Conservation (phyloP, 2,113 vertebrate genomes). For the Neoarius graeffei region DNA sequence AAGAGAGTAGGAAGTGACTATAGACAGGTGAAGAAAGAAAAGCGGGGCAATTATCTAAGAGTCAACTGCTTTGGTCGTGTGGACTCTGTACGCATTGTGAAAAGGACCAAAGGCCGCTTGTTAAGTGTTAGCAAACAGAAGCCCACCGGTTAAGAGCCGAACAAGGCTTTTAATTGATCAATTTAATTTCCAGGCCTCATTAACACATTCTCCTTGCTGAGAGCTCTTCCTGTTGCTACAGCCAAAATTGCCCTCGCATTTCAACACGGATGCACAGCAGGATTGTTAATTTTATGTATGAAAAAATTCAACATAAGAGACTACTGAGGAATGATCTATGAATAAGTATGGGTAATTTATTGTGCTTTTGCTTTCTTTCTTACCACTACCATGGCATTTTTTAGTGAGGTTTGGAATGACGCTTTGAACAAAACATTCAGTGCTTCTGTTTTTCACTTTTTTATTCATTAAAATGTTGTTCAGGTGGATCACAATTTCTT, state of each 20-base stretch:
- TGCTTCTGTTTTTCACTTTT: neutral
- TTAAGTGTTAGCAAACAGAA: conserved; percentile 65
- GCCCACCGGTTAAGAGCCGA: conserved; percentile 63
- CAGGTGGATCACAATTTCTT: neutral
- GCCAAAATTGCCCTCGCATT: conserved; percentile 66
- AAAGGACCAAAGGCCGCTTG: conserved; percentile 65
- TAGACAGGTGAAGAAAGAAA: conserved; percentile 53
- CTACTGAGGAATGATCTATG: neutral
- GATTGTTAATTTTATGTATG: conserved; percentile 56
- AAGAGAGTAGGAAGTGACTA: conserved; percentile 44
- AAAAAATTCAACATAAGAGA: conserved; percentile 24
- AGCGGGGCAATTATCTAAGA: conserved; percentile 71
- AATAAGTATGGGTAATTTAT: conserved; percentile 17
- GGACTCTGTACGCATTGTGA: conserved; percentile 66
- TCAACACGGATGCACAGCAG: conserved; percentile 50
- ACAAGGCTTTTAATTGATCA: conserved; percentile 70
- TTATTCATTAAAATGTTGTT: neutral
- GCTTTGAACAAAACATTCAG: neutral
- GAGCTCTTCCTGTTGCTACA: conserved; percentile 75
- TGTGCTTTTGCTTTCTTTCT: neutral
- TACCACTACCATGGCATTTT: conserved; percentile 16
- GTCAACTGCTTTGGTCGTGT: conserved; percentile 65
- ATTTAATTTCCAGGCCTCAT: conserved; percentile 71
- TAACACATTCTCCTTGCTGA: conserved; percentile 75
- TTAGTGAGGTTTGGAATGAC: neutral